Percentiles rank a stretch among this genome's conserved stretches.
Evolutionary conservation across 92 coral and sea anemone species (phyloP).

Genomic region (Paramuricea clavata): DNA sequence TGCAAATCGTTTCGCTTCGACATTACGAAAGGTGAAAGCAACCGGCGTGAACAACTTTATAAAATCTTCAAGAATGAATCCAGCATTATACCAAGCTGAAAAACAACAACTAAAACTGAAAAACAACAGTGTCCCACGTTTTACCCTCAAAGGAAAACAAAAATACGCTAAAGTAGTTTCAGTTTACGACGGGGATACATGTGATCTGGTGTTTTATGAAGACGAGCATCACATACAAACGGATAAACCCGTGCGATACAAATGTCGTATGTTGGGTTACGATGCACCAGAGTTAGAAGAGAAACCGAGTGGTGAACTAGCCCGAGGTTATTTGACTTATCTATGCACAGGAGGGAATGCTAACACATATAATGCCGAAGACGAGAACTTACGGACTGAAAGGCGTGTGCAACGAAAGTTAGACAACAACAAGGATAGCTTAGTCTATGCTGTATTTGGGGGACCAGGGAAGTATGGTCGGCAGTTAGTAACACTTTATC

Average conservation of each 20-base stretch:
- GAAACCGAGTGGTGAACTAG: not conserved
- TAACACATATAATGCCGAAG: too few species aligned
- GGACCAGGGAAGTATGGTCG: not conserved
- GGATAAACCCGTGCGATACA: not conserved
- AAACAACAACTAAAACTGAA: too few species aligned
- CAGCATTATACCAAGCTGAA: too few species aligned
- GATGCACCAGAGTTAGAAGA: conserved; percentile 14
- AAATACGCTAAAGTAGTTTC: not conserved
- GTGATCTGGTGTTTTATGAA: not conserved
- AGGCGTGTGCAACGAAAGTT: not conserved
- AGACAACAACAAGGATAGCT: not conserved
- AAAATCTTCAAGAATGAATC: too few species aligned
- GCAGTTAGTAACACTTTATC: not conserved
- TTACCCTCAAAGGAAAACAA: not conserved
- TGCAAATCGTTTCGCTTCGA: too few species aligned
- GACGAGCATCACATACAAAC: too few species aligned
- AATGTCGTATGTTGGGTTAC: not conserved
- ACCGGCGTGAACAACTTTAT: too few species aligned
- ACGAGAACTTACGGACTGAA: not conserved
- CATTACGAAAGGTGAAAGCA: too few species aligned
- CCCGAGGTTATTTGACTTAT: not conserved
- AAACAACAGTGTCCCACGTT: too few species aligned
- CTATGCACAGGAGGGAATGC: conserved; percentile 13
- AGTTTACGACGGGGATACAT: not conserved
- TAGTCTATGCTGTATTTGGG: conserved; percentile 5